Percentiles rank a stretch among this genome's conserved stretches.
These are phyloP conservation scores for Steatocranus sp. DNA, from an alignment of 2,797 vertebrate genomes.

Conservation along the genomic window DNA sequence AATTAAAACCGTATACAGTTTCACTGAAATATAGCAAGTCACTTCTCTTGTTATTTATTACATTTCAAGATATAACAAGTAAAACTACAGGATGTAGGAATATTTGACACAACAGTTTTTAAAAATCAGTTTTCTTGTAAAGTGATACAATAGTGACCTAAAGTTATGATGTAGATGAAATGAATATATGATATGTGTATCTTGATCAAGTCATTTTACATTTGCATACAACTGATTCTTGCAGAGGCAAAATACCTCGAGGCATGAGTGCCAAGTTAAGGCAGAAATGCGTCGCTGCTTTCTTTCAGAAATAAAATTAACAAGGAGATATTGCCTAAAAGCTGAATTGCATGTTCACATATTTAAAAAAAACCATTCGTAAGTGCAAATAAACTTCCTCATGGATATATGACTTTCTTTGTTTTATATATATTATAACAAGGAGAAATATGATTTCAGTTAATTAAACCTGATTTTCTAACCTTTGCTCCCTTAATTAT, in stretches of 20 bases:
- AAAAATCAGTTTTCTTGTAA: not conserved
- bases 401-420: conserved; percentile 17
- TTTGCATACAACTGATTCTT: not conserved
- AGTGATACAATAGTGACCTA: not conserved
- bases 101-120: not conserved
- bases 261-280: not conserved
- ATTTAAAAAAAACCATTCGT: not conserved
- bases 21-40: conserved; percentile 1
- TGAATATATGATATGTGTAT: not conserved
- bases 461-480: conserved; percentile 60
- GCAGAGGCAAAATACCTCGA: not conserved
- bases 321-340: not conserved
- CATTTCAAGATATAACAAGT: not conserved
- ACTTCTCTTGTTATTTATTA: not conserved
- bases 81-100: not conserved
- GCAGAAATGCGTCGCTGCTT: not conserved
- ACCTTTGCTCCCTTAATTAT: conserved; percentile 64
- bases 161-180: not conserved
- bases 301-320: not conserved
- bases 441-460: conserved; percentile 46
- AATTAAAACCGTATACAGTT: conserved; percentile 14
- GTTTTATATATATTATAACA: conserved; percentile 43
- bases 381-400: conserved; percentile 37
- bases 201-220: not conserved
- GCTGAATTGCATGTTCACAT: conserved; percentile 12